Conservation (phyloP, 2,113 vertebrate species). For the Chaenogobius annularis region DNA sequence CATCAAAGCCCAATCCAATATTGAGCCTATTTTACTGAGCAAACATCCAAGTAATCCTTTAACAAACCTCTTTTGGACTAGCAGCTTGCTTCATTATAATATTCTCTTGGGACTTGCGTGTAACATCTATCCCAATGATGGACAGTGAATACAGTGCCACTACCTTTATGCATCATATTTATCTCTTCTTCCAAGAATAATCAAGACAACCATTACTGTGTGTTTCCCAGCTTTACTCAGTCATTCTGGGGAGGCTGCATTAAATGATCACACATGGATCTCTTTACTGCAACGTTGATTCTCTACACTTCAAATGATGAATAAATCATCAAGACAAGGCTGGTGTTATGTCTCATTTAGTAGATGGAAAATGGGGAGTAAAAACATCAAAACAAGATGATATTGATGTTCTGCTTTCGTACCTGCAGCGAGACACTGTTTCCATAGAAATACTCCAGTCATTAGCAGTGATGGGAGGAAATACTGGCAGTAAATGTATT, state of each 20-base stretch:
- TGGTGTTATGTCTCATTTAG: constrained; percentile 27
- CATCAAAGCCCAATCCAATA: neutral
- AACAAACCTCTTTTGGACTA: neutral
- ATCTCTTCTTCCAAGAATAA: neutral
- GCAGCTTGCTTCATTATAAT: neutral
- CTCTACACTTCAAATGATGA: constrained; percentile 17
- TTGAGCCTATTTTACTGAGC: neutral
- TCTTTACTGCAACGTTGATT: constrained; percentile 13
- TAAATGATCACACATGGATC: constrained; percentile 18
- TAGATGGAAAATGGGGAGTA: constrained; percentile 21
- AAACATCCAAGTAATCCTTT: neutral
- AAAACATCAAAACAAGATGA: constrained; percentile 22
- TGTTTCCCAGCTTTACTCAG: constrained; percentile 34
- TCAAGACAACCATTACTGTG: constrained; percentile 6
- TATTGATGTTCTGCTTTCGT: constrained; percentile 4
- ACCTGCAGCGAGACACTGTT: neutral
- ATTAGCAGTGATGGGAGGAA: neutral
- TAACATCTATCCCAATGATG: neutral
- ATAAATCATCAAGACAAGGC: neutral
- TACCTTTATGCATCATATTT: neutral
- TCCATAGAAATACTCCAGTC: constrained; percentile 5
- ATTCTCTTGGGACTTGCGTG: neutral
- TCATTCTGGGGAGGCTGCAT: constrained; percentile 21
- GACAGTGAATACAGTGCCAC: neutral
- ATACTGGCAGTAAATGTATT: too few species aligned